Evolutionary conservation across 2,113 vertebrate species (phyloP), one percentile per base, ranked within the genome.

Genomic region (Brachyhypopomus gauderio): DNA sequence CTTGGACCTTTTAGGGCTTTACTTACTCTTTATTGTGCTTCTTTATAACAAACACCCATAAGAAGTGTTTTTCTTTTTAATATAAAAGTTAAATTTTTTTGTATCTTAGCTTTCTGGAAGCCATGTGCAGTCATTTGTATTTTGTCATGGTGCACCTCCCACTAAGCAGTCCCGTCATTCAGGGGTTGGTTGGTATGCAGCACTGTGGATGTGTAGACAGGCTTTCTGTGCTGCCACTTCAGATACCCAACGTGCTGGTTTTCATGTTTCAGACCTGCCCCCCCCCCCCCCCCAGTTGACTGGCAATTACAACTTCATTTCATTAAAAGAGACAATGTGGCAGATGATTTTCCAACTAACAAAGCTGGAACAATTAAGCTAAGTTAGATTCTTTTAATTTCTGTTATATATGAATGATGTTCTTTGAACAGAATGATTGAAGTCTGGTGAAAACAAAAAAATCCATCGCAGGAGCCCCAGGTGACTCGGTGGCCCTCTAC

Each of bases 1-100:
- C 41, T 30, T 30, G 30, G 9, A 41, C 45, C 12, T 14, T 52
- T 52, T 11, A 52, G 2, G 8, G 2, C 12, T 52, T 14, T 52
- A 52, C 14, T 14, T 52, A 52, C 12, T 2, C 41, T 41, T 41
- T 41, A 41, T 5, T 41, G 41, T 9, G 9, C 41, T 41, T 41
- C 41, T 41, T 41, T 2, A 41, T 41, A 8, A 41, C 41, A 41
- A 41, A 41, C 34, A 67, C 19, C 17, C 20, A 20, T 19, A 38
- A 67, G 63, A 67, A 11, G 3, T 16, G 56, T 3, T 67, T 36
- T 36, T 34, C 14, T 34, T 34, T 30, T 67, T 67, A 67, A 67
- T 67, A 67, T 34, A 67, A 67, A 67, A 34, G n/a, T n/a, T n/a
- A n/a, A n/a, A n/a, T n/a, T n/a, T n/a, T n/a, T 66, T 66, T 67